Evolutionary conservation across 2,113 vertebrate species (phyloP), one percentile per base, ranked within the genome.

Genomic region (Macquaria australasica): DNA sequence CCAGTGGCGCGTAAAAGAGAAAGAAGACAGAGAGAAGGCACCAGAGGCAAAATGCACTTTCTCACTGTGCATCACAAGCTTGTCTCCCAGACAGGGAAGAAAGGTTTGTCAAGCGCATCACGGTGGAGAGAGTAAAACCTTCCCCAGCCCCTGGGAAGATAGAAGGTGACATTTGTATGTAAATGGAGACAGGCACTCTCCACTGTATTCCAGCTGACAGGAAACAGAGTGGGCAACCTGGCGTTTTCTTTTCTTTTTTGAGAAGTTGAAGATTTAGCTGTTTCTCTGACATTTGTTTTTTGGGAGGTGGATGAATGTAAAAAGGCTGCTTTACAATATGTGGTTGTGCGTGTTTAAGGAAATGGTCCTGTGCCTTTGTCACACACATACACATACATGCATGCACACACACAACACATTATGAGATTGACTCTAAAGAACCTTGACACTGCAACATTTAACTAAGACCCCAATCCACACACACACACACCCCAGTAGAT

Each of bases 111-210:
- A 90, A 89, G 91, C 64, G 81, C 87, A 87, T 91, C 87, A 60
- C 72, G 23, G 82, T 84, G 85, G 79, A 87, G 87, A 85, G 83
- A 87, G 85, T 85, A 87, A 87, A 94, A 82, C 84, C 80, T 86
- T 83, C 67, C 70, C 55, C 64, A 77, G 83, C 89, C 88, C 77
- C 83, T 82, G 73, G 88, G 82, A 88, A 85, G 85, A 83, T 86
- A 60, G 84, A 92, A 88, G 89, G 87, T 93, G 91, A 93, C 90
- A 93, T 93, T 93, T 93, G 85, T 91, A 90, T 95, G 92, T 92
- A 94, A 91, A 93, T 91, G 69, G 86, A 74, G 83, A 91, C 86
- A 87, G 86, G 41, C 73, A 66, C 77, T 77, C 73, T 88, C 64
- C 76, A 69, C 82, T 87, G 72, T 87, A 80, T 82, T 85, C 53